These are phyloP conservation scores for Leptinotarsa tumamoca DNA, from an alignment of 2,888 invertebrate species.

Conservation along the genomic window DNA sequence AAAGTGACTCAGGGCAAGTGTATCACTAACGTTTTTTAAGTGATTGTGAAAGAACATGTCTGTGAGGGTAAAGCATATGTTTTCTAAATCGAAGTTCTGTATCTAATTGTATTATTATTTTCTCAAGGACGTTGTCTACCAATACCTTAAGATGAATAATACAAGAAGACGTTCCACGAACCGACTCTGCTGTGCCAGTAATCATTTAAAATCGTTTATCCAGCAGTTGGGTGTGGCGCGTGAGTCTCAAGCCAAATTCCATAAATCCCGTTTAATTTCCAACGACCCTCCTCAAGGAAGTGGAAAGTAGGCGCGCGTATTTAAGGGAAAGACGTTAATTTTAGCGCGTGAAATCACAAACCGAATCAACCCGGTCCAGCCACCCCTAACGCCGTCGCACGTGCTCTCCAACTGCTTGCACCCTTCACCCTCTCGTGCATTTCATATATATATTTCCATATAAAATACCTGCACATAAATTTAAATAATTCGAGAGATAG, in stretches of 20 bases:
- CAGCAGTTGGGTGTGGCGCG: background rate
- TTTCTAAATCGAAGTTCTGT: too few species aligned
- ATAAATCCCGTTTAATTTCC: conserved; percentile 20
- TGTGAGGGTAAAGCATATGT: too few species aligned
- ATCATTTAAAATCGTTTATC: background rate
- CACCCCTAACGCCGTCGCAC: conserved; percentile 52
- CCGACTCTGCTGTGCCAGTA: background rate
- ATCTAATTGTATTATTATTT: too few species aligned
- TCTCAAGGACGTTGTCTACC: too few species aligned
- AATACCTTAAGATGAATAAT: too few species aligned
- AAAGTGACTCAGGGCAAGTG: too few species aligned
- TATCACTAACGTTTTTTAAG: too few species aligned
- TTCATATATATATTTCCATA: conserved; percentile 42
- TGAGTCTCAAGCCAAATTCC: conserved; percentile 1
- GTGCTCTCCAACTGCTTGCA: conserved; percentile 48
- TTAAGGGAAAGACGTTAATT: conserved; percentile 54
- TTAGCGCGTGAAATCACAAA: conserved; percentile 58
- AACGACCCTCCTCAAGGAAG: conserved; percentile 31
- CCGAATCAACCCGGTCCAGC: conserved; percentile 51
- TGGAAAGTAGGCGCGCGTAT: conserved; percentile 30
- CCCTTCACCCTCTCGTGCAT: conserved; percentile 37
- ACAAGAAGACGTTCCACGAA: background rate
- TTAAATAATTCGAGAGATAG: conserved; percentile 38
- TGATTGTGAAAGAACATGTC: too few species aligned
- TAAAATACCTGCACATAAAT: conserved; percentile 42